phyloP scores from a whole-genome alignment of 2,113 vertebrate genomes.

The Malurus melanocephalus region DNA sequence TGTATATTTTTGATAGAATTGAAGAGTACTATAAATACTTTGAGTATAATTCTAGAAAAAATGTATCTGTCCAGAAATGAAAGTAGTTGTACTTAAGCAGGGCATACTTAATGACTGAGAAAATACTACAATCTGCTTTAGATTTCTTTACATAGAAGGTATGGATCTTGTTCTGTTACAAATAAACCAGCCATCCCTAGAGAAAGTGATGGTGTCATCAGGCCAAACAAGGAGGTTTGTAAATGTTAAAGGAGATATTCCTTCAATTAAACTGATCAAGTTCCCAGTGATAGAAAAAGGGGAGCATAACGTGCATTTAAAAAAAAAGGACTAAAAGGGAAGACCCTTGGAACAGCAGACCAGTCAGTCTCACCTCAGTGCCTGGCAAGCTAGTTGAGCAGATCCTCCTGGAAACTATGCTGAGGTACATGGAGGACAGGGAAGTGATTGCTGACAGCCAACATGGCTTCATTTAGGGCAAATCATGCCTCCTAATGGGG shows the following conservation, averaged over 20 bases:
- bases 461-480: neutral
- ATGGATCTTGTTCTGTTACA: neutral
- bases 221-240: neutral
- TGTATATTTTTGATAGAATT: neutral
- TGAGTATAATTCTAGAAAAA: neutral
- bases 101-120: neutral
- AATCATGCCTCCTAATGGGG: rapidly evolving
- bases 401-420: neutral
- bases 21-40: neutral
- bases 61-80: neutral
- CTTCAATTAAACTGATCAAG: neutral
- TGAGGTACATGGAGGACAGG: neutral
- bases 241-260: neutral
- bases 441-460: neutral
- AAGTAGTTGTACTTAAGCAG: neutral
- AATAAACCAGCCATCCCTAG: neutral
- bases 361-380: neutral
- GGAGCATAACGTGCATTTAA: neutral
- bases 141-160: neutral
- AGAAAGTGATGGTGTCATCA: neutral
- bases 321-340: neutral
- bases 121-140: neutral
- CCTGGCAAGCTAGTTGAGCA: neutral
- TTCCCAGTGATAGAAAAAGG: neutral
- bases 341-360: neutral